Evolutionary conservation across 2,888 invertebrate species (phyloP), one percentile per base, ranked within the genome.

Genomic region (Drosophila prolongata): DNA sequence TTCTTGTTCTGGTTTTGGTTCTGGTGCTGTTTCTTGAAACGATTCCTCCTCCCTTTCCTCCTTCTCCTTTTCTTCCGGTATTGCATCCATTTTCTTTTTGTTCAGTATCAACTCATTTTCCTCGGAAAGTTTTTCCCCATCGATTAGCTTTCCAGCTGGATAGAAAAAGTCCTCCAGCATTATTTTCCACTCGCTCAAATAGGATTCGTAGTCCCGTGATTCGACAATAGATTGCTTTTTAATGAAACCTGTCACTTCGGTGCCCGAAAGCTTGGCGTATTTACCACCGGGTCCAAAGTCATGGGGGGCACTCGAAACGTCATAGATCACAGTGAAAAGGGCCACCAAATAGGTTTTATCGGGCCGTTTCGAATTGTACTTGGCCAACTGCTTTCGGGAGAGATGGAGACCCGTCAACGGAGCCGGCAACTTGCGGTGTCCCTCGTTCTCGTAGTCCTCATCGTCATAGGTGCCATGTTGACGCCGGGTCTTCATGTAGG

Each of bases 401-500:
- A 86, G 14, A 0, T 1, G 1, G 0, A 82, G 55, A 24, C 76
- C 47, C 2, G 27, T 6, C 6, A 83, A 2, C 0, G 86, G 76
- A 0, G 16, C 2, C 2, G 27, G 40, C 3, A 69, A 8, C 19
- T 16, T 6, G 0, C 42, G 44, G 1, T 74, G 57, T 0, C 58
- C 71, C 14, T 56, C 67, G 1, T 35, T 13, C 47, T 55, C 44
- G 6, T 72, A 79, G 55, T 83, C 83, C 10, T 75, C 71, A 1
- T 80, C 78, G n/a, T 86, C 88, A 10, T 83, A 85, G 3, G 77
- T 77, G 3, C 75, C 79, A 50, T 68, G 24, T 0, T 52, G 62
- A 0, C 62, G 55, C 0, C 65, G 54, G 0, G 43, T 47, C 3
- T 47, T 46, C 1, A 37, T 10, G 3, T 69, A 82, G 13, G 60